A percentile compares a stretch with the other conserved stretches of the same genome.
These are phyloP conservation scores for Nysson spinosus DNA, from an alignment of 2,888 invertebrate genomes.

Conservation along the genomic window DNA sequence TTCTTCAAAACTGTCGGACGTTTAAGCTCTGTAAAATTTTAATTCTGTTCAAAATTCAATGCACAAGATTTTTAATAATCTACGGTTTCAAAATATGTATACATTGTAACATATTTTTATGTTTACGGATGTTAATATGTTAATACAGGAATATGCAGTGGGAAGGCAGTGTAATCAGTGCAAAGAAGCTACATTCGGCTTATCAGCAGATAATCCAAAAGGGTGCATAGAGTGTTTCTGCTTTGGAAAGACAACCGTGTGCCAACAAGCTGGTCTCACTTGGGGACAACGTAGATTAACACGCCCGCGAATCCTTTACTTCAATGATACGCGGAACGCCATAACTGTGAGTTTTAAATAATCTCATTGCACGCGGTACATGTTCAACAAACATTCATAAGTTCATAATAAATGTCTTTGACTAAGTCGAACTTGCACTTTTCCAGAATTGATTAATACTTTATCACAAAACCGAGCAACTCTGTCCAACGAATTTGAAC, in stretches of 20 bases:
- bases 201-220: constrained; percentile 86
- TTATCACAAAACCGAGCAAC: no score
- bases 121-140: background rate
- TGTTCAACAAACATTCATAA: background rate
- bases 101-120: background rate
- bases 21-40: no score
- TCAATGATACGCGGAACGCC: constrained; percentile 71
- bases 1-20: no score
- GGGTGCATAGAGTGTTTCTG: constrained; percentile 98
- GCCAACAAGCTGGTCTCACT: constrained; percentile 88
- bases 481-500: no score
- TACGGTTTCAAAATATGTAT: background rate
- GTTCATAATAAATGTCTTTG: no score
- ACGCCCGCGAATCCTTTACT: constrained; percentile 75
- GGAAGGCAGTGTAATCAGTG: constrained; percentile 93
- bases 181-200: constrained; percentile 90
- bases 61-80: no score
- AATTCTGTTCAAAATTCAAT: no score
- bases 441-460: no score
- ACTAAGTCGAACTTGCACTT: no score
- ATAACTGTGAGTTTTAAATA: constrained; percentile 55
- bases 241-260: constrained; percentile 90
- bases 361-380: no score
- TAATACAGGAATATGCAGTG: constrained; percentile 84
- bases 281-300: constrained; percentile 88